A percentile compares a stretch with the other conserved stretches of the same genome.
These are phyloP conservation scores for rabbit (Oryctolagus cuniculus) DNA, from an alignment of 2,113 vertebrate genomes.

Conservation along the genomic window mOryCun1.1 NC_091453.1:117240501-117241000, in stretches of 20 bases:
- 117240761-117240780: conserved; percentile 70
- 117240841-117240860: neutral
- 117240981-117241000: neutral
- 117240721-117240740: conserved; percentile 76
- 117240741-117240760: conserved; percentile 68
- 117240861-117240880: conserved; percentile 26
- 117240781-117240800: conserved; percentile 58
- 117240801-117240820: neutral
- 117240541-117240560: conserved; percentile 79
- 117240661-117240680: conserved; percentile 69
- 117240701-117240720: conserved; percentile 59
- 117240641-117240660: conserved; percentile 41
- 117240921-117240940: neutral
- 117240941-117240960: conserved; percentile 42
- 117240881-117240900: conserved; percentile 45
- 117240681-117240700: conserved; percentile 69
- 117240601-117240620: conserved; percentile 56
- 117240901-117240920: conserved; percentile 34
- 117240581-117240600: conserved; percentile 64
- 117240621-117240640: conserved; percentile 63
- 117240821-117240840: neutral
- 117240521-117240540: conserved; percentile 56
- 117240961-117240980: neutral
- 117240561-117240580: conserved; percentile 81
- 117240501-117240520: neutral